Base-by-base conservation (phyloP, 2,888 invertebrate species). In the Stenotaenia linearis region DNA sequence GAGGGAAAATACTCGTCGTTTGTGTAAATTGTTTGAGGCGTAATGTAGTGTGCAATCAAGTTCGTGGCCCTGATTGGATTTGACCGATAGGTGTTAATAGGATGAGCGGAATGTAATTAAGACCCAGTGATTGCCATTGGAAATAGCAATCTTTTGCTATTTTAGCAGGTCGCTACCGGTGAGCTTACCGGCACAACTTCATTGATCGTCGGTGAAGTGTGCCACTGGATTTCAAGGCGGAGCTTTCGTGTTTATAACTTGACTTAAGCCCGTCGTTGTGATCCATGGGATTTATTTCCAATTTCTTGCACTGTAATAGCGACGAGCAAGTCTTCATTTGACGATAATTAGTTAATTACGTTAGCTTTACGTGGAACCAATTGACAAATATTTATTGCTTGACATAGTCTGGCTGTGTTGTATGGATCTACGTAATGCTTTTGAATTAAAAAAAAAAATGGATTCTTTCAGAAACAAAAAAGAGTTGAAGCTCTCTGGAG, bases 51-150 rank as follows among this genome's bases (percentile, higher is more conserved):
- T 69, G 28, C 69, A 69, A 69, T 69, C 69, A 69, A 23, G 25
- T 69, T 69, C 4, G n/a, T 15, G 50, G 18, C 7, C 50, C 18
- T 69, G 25, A 69, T 61, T 69, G 69, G 23, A 10, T 69, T 69
- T 69, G 69, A 69, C 69, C 69, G 69, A 28, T 69, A 69, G 25
- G 69, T 69, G 69, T 69, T 69, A 69, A 50, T 50, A 50, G 50
- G 50, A 50, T n/a, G 50, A 50, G 50, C 18, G 18, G 50, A 50
- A 50, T 50, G 50, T 50, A 50, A 69, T 69, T 69, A 69, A 23
- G 28, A 69, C 12, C 10, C 25, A 5, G 25, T 69, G 69, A 69
- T 69, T 28, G 10, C 28, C 69, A 69, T 25, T 69, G 69, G 28
- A 69, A 69, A 25, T 69, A 28, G 15, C 69, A 28, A 69, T 69